Conservation (phyloP, 1,140 invertebrate genomes). For the Daktulosphaira vitifoliae region DNA sequence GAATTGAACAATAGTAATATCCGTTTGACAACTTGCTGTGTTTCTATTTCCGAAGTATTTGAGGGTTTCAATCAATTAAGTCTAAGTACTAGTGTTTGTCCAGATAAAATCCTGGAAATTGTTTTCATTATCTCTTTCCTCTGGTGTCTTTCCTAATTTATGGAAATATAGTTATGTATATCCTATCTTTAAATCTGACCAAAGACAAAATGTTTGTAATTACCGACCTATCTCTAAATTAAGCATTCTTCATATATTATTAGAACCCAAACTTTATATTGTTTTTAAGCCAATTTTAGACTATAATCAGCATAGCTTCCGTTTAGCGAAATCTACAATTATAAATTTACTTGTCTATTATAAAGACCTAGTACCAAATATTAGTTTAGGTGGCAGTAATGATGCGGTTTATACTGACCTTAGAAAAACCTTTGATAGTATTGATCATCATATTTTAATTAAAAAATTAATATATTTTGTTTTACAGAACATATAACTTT, state of each 20-base stretch:
- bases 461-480: neutral
- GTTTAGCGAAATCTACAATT: neutral
- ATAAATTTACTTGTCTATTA: neutral
- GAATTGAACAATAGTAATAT: neutral
- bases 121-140: slow-evolving; percentile 23
- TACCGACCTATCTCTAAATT: neutral
- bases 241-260: neutral
- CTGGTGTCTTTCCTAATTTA: slow-evolving; percentile 4
- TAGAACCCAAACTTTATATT: neutral
- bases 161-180: slow-evolving; percentile 15
- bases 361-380: neutral
- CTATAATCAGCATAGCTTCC: neutral
- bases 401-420: neutral
- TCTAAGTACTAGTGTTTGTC: neutral
- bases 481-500: neutral
- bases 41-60: too few species aligned
- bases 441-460: neutral
- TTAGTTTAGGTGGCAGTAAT: neutral
- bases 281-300: neutral
- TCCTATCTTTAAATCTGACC: slow-evolving; percentile 20
- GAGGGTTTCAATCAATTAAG: too few species aligned
- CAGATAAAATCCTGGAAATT: slow-evolving; percentile 4
- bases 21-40: neutral
- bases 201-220: slow-evolving; percentile 1
- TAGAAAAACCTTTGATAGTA: neutral